Evolutionary conservation across 2,888 invertebrate species (phyloP), one percentile per base, ranked within the genome.

Genomic region (Ochropleura leucogaster): DNA sequence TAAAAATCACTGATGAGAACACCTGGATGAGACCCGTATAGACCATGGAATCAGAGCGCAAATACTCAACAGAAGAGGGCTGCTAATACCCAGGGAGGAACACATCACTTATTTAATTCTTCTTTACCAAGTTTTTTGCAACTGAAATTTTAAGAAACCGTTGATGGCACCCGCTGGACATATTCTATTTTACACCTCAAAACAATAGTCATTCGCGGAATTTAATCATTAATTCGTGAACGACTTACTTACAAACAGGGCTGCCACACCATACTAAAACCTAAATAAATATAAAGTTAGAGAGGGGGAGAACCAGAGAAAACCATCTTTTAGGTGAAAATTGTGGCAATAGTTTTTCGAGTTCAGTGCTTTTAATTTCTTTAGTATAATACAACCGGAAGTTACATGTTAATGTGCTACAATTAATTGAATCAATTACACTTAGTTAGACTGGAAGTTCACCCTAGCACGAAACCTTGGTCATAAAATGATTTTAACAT

Each of bases 171-270:
- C 77, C 69, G 30, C 53, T 46, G 64, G 73, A 44, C 70, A 57
- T 78, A 72, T 80, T 80, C 40, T 64, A 62, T 70, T 77, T 74
- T 70, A 80, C 67, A 78, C 68, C 74, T 77, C 83, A 49, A 57
- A 59, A 60, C 74, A 76, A 67, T 77, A 68, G 69, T 44, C 81
- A 74, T 42, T 77, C 49, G 60, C 16, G 69, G 72, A 80, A 84
- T 84, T 80, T 80, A 40, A 20, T 62, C 20, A 84, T 83, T 74
- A 69, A 80, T 72, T 81, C 57, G 55, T 42, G 74, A 62, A 80
- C 55, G 62, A 72, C 68, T 57, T 64, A 44, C 62, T 57, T 64
- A 44, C 20, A 0, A 18, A 20, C 67, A 80, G 77, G 83, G 83
- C 5, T 83, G 59, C 12, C 77, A 74, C 62, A 6, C 5, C 40